Percentiles rank a stretch among this genome's conserved stretches.
phyloP scores from a whole-genome alignment of 2,797 vertebrate genomes.

The Bradypus variegatus region DNA sequence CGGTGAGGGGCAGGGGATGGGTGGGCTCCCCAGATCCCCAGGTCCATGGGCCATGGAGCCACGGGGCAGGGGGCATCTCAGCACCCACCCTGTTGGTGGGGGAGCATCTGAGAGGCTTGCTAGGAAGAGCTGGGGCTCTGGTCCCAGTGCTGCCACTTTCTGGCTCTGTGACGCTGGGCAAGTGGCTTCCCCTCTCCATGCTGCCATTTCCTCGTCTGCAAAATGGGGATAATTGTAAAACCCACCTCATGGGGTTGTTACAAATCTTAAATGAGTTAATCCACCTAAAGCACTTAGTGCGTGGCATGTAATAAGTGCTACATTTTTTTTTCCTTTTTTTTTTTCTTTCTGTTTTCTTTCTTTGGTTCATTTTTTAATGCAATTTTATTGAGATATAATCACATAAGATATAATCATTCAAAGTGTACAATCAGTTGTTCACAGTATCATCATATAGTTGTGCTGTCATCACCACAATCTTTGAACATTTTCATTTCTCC shows the following conservation, averaged over 20 bases:
- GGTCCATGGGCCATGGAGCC: fast-evolving
- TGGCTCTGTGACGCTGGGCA: not conserved
- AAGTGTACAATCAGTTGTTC: no score
- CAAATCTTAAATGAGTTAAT: not conserved
- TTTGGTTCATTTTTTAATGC: no score
- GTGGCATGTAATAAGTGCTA: not conserved
- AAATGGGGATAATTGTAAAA: not conserved
- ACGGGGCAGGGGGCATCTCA: fast-evolving
- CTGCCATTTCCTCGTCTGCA: not conserved
- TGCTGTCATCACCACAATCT: no score
- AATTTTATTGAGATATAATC: no score
- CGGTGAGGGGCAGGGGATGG: conserved; percentile 72
- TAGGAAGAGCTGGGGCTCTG: not conserved
- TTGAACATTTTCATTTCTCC: no score
- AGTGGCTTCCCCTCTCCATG: not conserved
- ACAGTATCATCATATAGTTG: no score
- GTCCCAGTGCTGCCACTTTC: fast-evolving
- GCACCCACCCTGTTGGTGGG: not conserved
- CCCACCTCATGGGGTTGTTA: no score
- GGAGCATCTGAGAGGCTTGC: not conserved
- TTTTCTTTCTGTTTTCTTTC: no score
- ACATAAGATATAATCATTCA: no score
- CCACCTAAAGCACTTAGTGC: not conserved
- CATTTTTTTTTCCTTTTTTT: no score
- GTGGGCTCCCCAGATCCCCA: not conserved